Conservation (phyloP, 2,888 invertebrate genomes). For the Augochlorella aurata region DNA sequence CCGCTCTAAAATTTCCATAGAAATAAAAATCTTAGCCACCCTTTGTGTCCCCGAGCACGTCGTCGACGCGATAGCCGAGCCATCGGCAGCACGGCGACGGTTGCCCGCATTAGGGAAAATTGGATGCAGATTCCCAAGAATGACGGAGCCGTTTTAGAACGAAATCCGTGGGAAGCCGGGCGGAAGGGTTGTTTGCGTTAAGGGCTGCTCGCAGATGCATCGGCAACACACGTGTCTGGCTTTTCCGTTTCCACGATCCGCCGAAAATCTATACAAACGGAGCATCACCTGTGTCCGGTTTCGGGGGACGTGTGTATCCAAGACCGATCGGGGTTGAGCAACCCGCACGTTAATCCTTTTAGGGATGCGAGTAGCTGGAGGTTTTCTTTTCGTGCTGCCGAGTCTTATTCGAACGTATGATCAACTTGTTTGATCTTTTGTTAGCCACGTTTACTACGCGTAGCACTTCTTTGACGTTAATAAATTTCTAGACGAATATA, state of each 20-base stretch:
- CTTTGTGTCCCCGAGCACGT: not conserved
- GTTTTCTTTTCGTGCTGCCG: not conserved
- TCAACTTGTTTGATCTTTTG: no score
- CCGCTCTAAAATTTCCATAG: not conserved
- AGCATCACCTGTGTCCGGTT: constrained; percentile 49
- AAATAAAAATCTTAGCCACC: not conserved
- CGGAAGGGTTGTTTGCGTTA: constrained; percentile 54
- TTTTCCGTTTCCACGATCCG: constrained; percentile 31
- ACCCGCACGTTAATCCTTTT: not conserved
- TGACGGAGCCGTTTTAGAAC: constrained; percentile 21
- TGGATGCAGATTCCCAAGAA: not conserved
- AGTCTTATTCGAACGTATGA: not conserved
- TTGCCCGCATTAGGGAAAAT: not conserved
- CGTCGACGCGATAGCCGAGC: not conserved
- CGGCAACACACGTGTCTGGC: constrained; percentile 30
- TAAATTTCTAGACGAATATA: no score
- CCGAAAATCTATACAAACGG: constrained; percentile 34
- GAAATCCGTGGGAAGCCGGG: constrained; percentile 54
- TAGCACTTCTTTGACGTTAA: no score
- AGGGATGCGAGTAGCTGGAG: not conserved
- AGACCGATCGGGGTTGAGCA: constrained; percentile 1
- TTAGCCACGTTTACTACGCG: no score
- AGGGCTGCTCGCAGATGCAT: constrained; percentile 51
- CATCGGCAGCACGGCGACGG: not conserved
- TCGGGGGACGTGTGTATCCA: not conserved